These are phyloP conservation scores for Mus minutoides DNA, from an alignment of 2,797 vertebrate genomes.

Conservation along the genomic window DNA sequence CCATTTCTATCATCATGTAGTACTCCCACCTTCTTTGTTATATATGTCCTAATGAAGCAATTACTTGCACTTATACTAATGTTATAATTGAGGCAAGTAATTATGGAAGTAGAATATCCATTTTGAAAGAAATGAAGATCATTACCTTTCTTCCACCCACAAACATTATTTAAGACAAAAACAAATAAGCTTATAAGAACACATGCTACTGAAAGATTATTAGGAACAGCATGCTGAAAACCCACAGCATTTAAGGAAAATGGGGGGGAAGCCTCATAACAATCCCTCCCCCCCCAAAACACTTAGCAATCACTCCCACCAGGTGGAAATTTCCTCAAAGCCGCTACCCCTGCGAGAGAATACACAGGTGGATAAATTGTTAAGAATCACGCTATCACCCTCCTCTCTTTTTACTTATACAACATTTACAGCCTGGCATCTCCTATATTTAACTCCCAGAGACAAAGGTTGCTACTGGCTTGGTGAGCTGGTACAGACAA, in stretches of 20 bases:
- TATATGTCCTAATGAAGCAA: slow-evolving; percentile 73
- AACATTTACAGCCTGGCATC: slow-evolving; percentile 34
- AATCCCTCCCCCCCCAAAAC: not conserved
- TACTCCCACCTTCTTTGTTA: slow-evolving; percentile 53
- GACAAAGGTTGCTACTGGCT: slow-evolving; percentile 20
- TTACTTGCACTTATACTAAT: slow-evolving; percentile 80
- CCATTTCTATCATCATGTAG: slow-evolving; percentile 61
- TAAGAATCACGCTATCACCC: not conserved
- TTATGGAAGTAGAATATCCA: slow-evolving; percentile 82
- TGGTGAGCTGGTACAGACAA: not conserved
- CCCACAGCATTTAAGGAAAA: slow-evolving; percentile 22
- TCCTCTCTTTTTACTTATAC: slow-evolving; percentile 27
- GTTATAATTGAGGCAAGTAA: slow-evolving; percentile 79
- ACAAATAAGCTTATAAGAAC: slow-evolving; percentile 76
- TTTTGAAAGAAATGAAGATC: slow-evolving; percentile 76
- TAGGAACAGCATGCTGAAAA: slow-evolving; percentile 67
- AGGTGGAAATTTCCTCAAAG: slow-evolving; percentile 67
- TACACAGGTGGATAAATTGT: slow-evolving; percentile 13
- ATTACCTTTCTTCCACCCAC: slow-evolving; percentile 76
- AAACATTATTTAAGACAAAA: slow-evolving; percentile 78
- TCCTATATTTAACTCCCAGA: slow-evolving; percentile 46
- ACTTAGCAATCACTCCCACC: not conserved
- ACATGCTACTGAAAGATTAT: slow-evolving; percentile 65
- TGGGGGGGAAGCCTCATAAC: not conserved
- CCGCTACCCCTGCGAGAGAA: slow-evolving; percentile 42